Evolutionary conservation across 1,140 invertebrate species (phyloP), one percentile per base, ranked within the genome.

Genomic region (Neodiprion virginianus): DNA sequence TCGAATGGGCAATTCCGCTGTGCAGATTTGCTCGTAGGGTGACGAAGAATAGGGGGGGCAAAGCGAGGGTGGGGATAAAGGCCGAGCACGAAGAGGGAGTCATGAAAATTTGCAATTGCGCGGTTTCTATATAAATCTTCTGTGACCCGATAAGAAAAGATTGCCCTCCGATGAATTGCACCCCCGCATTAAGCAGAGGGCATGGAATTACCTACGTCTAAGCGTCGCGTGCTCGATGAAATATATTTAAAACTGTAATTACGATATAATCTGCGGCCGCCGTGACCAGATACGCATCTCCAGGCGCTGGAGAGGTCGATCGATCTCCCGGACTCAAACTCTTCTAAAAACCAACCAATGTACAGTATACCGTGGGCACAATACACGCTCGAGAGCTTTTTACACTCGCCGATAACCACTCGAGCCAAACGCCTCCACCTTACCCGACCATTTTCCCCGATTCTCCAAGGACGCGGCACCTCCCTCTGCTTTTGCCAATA

Each of bases 211-310:
- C 11, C n/a, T 61, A 61, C 53, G 53, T 61, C 53, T 61, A 61
- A 61, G 53, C 53, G 53, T 87, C 80, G 85, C 85, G 84, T 87
- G 85, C 80, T 80, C 78, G 82, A 85, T 84, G 83, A 84, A 84
- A 84, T 87, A 87, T 86, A 84, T 85, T 87, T 84, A 84, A 83
- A 85, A 80, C 81, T 79, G 83, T 84, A 85, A 86, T 87, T 85
- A 84, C 84, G 84, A 87, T 86, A 85, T 81, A 86, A 86, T 86
- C 83, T 81, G 79, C 80, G 80, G 78, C 80, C 82, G 82, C 82
- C 84, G 83, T 84, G 84, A 84, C 84, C 83, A 86, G 85, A 87
- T 87, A 87, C 82, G 80, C 81, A 86, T 85, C 83, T 83, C 67
- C 23, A 69, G 40, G 74, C 72, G 80, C 76, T 72, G 79, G 77